Evolutionary conservation across 2,113 vertebrate genomes (phyloP), one percentile per base, ranked within the genome.

Genomic region (Antechinus flavipes): DNA sequence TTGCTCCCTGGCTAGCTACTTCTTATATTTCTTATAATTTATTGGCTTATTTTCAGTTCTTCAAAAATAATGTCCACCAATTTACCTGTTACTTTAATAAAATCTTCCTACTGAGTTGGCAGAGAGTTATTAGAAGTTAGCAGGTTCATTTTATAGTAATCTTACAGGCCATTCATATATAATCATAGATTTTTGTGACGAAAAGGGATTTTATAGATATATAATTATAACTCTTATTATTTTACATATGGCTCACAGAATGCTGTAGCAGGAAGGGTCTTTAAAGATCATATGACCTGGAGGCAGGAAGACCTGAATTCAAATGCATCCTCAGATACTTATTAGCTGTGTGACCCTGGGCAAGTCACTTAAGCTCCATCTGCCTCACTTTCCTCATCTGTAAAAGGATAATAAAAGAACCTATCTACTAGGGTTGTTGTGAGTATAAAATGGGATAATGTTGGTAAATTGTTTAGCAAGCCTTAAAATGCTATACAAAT

Each of bases 141-240:
- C 89, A 54, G 52, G 46, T 94, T 95, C 96, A 46, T 89, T 97
- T 96, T 95, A 50, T 89, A 94, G 49, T 95, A 93, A 94, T 68
- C 46, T 46, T 94, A 94, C 94, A 54, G 91, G 58, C 25, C 93
- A 0, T 92, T 93, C 47, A 68, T 47, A 84, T 42, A 94, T 61
- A 91, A 76, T 96, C 30, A 96, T 58, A 96, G 7, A 94, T 93
- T 96, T 96, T 95, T 24, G 92, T 56, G 94, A 19, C 30, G 95
- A 93, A 61, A 55, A 84, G 93, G n/a, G 35, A 84, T 84, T 42
- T 84, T 23, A 84, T 84, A 84, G n/a, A n/a, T 84, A 84, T 84
- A 84, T 22, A 42, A 84, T 84, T 30, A 76, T 76, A 76, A 68
- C 61, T 68, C n/a, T 84, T 42, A 42, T 42, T 84, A 84, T 84